Evolutionary conservation across 2,113 vertebrate genomes (phyloP), one percentile per base, ranked within the genome.

Genomic region (Scomber colias): DNA sequence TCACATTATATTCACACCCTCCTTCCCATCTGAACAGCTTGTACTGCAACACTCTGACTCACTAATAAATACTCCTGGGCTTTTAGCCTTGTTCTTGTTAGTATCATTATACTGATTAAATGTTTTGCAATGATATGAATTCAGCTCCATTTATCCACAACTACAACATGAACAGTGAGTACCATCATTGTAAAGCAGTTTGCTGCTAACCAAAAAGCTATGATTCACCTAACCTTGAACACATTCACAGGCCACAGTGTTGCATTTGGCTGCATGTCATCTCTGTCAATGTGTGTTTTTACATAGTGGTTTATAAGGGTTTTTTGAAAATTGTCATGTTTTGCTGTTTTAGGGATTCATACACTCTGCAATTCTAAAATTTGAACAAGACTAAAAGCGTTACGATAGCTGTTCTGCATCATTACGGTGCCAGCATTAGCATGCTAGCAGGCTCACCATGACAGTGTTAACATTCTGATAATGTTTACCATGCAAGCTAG

Each of bases 1-100:
- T 82, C 53, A 54, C 69, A 61, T 77, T 69, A 69, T 57, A 27
- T 81, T 81, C 56, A 63, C 83, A 56, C 68, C 67, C 30, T 75
- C 30, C 30, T 13, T 51, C 65, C 69, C 53, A 49, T 64, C 40
- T 40, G 27, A 69, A 59, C 70, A 75, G 53, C 77, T 65, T 54
- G 31, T 59, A 35, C 59, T 70, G 15, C 24, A 68, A 75, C 10
- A 10, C 70, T 70, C 53, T 74, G 75, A 74, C 70, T 74, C 81
- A 83, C 70, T 48, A 69, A 84, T 70, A 51, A 67, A 73, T 70
- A 51, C 75, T 70, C 31, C 57, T 27, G 64, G 71, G 71, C 35
- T 69, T 79, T 51, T 13, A 64, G 75, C 51, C 27, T 9, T 17
- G 64, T 45, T 46, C 75, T 56, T 11, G 15, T 77, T 71, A 27